A percentile compares a stretch with the other conserved stretches of the same genome.
These are phyloP conservation scores for Siniperca chuatsi DNA, from an alignment of 2,113 vertebrate genomes.

Conservation along the genomic window DNA sequence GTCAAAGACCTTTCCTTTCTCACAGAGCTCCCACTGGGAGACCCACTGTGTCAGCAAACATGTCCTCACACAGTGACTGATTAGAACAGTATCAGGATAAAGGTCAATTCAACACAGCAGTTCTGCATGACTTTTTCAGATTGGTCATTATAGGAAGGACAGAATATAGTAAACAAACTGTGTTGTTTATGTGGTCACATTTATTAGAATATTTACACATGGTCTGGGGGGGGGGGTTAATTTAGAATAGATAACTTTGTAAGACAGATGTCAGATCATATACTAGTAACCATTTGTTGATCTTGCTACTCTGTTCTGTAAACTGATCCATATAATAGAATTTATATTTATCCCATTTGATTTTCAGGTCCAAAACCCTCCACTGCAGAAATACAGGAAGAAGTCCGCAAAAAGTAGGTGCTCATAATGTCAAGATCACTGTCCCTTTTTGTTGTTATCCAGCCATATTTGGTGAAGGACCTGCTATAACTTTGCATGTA, in stretches of 20 bases:
- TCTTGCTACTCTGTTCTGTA: background rate
- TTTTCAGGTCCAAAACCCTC: constrained; percentile 73
- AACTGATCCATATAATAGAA: background rate
- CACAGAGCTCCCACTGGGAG: background rate
- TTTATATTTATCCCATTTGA: constrained; percentile 22
- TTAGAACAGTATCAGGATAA: background rate
- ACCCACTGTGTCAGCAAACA: background rate
- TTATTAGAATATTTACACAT: background rate
- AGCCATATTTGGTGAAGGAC: background rate
- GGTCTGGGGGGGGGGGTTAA: background rate
- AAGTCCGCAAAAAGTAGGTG: constrained; percentile 89
- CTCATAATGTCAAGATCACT: background rate
- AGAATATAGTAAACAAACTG: background rate
- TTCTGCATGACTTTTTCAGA: background rate
- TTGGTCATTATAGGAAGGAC: background rate
- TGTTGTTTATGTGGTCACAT: background rate
- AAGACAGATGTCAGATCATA: background rate
- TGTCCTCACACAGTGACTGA: background rate
- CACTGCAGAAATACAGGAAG: constrained; percentile 82
- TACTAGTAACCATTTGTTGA: background rate
- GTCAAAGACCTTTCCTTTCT: background rate
- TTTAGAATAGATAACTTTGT: background rate
- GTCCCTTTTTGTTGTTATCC: background rate
- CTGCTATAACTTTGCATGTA: background rate
- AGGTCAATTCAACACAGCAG: background rate